These are phyloP conservation scores for Myotis findleyi DNA, from an alignment of 2,797 vertebrate species.

Conservation along the genomic window DNA sequence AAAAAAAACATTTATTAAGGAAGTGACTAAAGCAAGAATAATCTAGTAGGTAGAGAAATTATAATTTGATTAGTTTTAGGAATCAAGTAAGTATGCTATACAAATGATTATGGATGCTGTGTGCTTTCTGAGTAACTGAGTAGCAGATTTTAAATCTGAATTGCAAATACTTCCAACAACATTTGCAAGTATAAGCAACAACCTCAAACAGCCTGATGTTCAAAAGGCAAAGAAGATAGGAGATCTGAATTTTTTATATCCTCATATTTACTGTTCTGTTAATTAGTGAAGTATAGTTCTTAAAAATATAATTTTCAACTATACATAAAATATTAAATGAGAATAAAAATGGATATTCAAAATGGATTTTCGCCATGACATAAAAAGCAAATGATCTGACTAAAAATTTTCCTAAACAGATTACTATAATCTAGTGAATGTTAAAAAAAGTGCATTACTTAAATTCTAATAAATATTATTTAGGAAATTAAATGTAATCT, in stretches of 20 bases:
- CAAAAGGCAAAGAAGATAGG: constrained; percentile 41
- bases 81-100: constrained; percentile 10
- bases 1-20: constrained; percentile 45
- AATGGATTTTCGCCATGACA: not conserved
- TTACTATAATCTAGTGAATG: not conserved
- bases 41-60: constrained; percentile 2
- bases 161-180: constrained; percentile 54
- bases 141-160: constrained; percentile 53
- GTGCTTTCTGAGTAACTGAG: constrained; percentile 30
- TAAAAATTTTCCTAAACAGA: constrained; percentile 7
- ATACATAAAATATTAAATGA: constrained; percentile 49
- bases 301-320: constrained; percentile 45
- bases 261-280: constrained; percentile 3
- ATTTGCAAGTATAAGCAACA: constrained; percentile 67
- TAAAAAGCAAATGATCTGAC: not conserved
- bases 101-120: constrained; percentile 52
- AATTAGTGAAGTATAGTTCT: constrained; percentile 27
- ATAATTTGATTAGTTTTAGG: constrained; percentile 35
- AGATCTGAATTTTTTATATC: constrained; percentile 32
- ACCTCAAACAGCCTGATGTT: constrained; percentile 35
- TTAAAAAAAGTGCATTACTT: not conserved
- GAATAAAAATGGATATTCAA: constrained; percentile 19
- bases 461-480: not conserved
- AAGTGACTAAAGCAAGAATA: constrained; percentile 26
- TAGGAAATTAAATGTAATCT: constrained; percentile 19